These are phyloP conservation scores for Temnopleurus reevesii DNA, from an alignment of 53 echinoderm and acorn worm genomes.

Conservation along the genomic window DNA sequence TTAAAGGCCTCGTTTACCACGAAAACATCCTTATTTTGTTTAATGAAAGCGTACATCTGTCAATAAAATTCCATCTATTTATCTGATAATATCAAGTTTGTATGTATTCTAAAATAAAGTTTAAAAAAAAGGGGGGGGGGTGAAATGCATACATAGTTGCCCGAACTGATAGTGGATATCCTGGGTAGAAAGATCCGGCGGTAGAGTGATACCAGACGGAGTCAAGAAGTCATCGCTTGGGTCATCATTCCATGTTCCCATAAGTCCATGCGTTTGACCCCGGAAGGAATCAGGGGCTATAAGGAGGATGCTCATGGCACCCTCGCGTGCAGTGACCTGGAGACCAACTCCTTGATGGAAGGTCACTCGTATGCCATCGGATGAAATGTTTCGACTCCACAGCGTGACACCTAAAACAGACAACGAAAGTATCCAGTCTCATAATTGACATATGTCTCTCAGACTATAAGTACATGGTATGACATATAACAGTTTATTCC, in stretches of 20 bases:
- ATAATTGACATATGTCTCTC: too few species aligned
- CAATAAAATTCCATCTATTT: too few species aligned
- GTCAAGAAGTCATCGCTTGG: constrained; percentile 23
- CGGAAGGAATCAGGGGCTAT: background rate
- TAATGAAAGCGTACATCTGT: too few species aligned
- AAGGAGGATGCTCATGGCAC: constrained; percentile 37
- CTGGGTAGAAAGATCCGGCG: background rate
- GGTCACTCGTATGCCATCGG: background rate
- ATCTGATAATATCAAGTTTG: too few species aligned
- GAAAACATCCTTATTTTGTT: too few species aligned
- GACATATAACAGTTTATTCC: too few species aligned
- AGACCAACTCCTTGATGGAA: constrained; percentile 30
- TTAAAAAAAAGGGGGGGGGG: too few species aligned
- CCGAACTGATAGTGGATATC: constrained; percentile 23
- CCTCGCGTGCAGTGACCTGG: background rate
- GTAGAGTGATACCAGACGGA: background rate
- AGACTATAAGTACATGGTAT: too few species aligned
- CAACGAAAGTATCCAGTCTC: too few species aligned
- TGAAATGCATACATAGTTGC: background rate
- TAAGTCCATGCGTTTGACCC: constrained; percentile 23
- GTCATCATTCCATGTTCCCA: constrained; percentile 43
- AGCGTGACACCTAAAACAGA: constrained; percentile 10
- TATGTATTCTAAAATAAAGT: too few species aligned
- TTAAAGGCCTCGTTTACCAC: too few species aligned
- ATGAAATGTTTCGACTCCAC: background rate